These are phyloP conservation scores for Sebastolobus alascanus DNA, from an alignment of 2,797 vertebrate species.

Conservation along the genomic window DNA sequence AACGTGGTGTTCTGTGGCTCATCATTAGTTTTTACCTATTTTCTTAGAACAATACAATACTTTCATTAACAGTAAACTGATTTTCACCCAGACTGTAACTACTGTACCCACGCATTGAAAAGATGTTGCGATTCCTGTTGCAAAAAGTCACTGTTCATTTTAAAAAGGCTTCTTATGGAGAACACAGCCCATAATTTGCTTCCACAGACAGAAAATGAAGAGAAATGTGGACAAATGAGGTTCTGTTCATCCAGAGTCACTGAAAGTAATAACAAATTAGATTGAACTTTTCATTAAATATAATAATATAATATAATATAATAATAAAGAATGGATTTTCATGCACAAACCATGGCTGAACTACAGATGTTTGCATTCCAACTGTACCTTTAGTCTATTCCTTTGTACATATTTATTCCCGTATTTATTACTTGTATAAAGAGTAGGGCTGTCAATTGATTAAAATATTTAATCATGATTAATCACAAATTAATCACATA, in stretches of 20 bases:
- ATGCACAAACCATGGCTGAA: not conserved
- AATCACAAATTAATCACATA: too few relatives aligned
- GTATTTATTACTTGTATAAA: too few relatives aligned
- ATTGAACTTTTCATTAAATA: not conserved
- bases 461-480: too few relatives aligned
- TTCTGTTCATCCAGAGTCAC: not conserved
- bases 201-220: not conserved
- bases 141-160: not conserved
- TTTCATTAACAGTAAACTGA: too few relatives aligned
- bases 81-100: not conserved
- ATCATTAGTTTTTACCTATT: not conserved
- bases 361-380: too few relatives aligned
- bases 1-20: not conserved
- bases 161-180: not conserved
- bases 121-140: not conserved
- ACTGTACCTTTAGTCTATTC: too few relatives aligned
- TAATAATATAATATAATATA: too few relatives aligned
- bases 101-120: not conserved
- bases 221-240: not conserved
- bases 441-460: too few relatives aligned
- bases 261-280: not conserved
- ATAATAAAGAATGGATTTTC: not conserved
- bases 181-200: not conserved
- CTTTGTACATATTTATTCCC: too few relatives aligned
- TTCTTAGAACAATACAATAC: not conserved